phyloP scores from a whole-genome alignment of 2,113 vertebrate genomes.

The Daubentonia madagascariensis region DNA sequence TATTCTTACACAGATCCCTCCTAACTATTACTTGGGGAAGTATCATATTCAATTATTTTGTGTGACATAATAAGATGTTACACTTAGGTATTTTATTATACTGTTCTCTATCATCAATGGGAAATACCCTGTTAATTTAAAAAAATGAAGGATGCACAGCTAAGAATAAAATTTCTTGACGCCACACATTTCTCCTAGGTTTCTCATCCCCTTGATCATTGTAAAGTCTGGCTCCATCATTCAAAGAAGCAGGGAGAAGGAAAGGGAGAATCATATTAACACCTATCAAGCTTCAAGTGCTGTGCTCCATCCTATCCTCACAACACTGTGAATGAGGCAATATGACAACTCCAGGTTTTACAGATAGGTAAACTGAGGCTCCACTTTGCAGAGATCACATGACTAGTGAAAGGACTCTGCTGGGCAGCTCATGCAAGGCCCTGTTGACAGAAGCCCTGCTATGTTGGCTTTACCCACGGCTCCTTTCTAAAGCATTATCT shows the following conservation, averaged over 20 bases:
- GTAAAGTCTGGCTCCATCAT: not conserved
- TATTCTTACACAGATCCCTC: not conserved
- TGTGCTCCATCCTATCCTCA: not conserved
- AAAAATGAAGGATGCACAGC: not conserved
- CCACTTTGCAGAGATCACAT: not conserved
- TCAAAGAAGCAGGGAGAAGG: not conserved
- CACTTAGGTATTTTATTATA: not conserved
- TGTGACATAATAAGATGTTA: not conserved
- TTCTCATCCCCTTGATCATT: not conserved
- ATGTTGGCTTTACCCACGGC: not conserved
- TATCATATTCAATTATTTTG: not conserved
- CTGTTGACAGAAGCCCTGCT: not conserved
- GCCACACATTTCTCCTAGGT: not conserved
- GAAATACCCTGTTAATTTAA: not conserved
- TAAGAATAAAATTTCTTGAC: not conserved
- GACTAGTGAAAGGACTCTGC: not conserved
- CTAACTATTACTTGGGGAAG: not conserved
- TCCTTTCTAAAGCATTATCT: not conserved
- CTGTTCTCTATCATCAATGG: not conserved
- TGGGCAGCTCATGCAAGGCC: not conserved
- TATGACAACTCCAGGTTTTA: not conserved
- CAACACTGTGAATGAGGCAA: not conserved
- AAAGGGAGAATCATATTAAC: not conserved
- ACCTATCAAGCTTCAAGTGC: not conserved
- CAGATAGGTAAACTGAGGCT: not conserved